Percentiles rank a stretch among this genome's conserved stretches.
Evolutionary conservation across 30 jellyfish, hydroid and myxozoan genomes (phyloP).

Genomic region (Turritopsis dohrnii): DNA sequence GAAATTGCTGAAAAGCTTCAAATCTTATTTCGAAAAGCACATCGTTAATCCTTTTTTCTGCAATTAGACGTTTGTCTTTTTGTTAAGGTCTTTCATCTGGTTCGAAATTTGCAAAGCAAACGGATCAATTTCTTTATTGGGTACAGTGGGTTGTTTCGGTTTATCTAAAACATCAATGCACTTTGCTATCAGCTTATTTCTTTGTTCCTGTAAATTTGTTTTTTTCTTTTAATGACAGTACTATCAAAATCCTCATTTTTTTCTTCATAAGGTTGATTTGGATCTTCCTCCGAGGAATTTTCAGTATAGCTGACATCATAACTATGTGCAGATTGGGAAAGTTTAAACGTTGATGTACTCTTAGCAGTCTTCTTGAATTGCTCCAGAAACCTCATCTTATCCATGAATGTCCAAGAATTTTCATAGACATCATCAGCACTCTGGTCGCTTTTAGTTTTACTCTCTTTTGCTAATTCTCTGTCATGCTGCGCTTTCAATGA

Average conservation of each 20-base stretch:
- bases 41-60: neutral
- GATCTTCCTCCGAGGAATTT: neutral
- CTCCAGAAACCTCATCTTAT: neutral
- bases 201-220: neutral
- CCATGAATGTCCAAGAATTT: neutral
- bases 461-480: neutral
- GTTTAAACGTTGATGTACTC: slow-evolving; percentile 9
- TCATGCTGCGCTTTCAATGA: neutral
- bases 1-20: neutral
- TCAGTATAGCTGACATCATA: neutral
- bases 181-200: neutral
- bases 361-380: neutral
- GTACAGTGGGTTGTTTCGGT: neutral
- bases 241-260: too few species aligned
- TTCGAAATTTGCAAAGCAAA: neutral
- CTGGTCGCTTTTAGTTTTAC: slow-evolving; percentile 5
- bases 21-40: neutral
- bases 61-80: neutral
- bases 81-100: neutral
- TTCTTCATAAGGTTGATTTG: neutral
- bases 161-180: slow-evolving; percentile 4
- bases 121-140: neutral
- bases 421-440: neutral
- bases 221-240: neutral
- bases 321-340: neutral